Evolutionary conservation across 2,888 invertebrate species (phyloP).

Genomic region (Andrena minutula): DNA sequence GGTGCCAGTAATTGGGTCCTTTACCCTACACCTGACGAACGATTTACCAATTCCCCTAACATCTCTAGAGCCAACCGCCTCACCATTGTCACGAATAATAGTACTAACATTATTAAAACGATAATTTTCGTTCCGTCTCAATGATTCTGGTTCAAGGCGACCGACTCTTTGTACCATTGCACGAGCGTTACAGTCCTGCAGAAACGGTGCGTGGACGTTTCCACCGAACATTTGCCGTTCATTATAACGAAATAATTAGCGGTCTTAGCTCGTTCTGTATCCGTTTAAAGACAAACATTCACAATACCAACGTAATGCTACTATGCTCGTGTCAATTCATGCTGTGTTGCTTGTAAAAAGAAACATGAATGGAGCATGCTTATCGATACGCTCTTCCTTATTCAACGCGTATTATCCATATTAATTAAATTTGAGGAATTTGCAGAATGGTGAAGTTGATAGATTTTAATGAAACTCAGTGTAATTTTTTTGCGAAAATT

Average conservation of each 20-base stretch:
- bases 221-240: conserved; percentile 24
- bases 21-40: neutral
- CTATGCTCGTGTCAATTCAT: too few species aligned
- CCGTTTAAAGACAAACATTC: neutral
- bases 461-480: too few species aligned
- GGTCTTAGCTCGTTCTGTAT: conserved; percentile 2
- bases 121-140: conserved; percentile 80
- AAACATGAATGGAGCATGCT: too few species aligned
- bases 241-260: neutral
- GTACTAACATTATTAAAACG: conserved; percentile 74
- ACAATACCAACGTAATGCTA: too few species aligned
- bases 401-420: too few species aligned
- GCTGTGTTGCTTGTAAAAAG: too few species aligned
- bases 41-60: neutral
- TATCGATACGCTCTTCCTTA: too few species aligned
- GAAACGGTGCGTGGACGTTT: conserved; percentile 48
- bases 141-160: conserved; percentile 84
- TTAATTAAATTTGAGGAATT: too few species aligned
- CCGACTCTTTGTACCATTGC: conserved; percentile 61
- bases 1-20: too few species aligned
- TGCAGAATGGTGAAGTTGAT: too few species aligned
- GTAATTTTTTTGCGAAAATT: too few species aligned
- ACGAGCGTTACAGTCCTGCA: conserved; percentile 37
- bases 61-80: neutral
- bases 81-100: conserved; percentile 9